These are phyloP conservation scores for Spheniscus humboldti DNA, from an alignment of 2,797 vertebrate species.

Conservation along the genomic window DNA sequence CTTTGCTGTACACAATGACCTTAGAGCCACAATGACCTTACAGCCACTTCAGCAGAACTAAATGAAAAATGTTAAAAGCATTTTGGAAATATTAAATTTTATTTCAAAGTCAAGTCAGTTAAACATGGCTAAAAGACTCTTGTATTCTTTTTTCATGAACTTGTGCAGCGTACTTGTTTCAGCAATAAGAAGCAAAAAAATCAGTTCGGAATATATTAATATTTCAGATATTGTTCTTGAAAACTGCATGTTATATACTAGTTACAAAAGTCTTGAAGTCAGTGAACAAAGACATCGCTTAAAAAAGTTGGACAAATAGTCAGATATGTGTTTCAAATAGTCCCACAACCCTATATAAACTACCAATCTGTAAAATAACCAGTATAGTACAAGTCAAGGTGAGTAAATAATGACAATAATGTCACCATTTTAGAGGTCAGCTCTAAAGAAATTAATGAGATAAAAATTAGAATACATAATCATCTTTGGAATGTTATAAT, in stretches of 20 bases:
- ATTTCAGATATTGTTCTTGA: not conserved
- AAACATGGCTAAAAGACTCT: not conserved
- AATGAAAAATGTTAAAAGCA: not conserved
- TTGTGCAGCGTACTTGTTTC: not conserved
- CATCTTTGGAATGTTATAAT: not conserved
- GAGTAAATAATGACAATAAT: not conserved
- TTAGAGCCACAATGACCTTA: not conserved
- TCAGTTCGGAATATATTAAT: not conserved
- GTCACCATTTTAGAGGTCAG: not conserved
- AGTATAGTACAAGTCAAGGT: not conserved
- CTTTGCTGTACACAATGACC: not conserved
- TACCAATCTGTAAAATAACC: not conserved
- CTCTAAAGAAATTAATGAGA: not conserved
- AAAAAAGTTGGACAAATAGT: not conserved
- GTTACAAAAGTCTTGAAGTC: not conserved
- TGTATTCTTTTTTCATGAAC: not conserved
- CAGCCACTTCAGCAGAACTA: not conserved
- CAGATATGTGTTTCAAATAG: not conserved
- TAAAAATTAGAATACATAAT: not conserved
- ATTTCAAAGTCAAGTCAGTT: not conserved
- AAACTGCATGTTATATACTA: not conserved
- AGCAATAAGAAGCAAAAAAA: not conserved
- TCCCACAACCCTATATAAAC: not conserved
- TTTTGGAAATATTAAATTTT: not conserved
- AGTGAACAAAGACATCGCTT: not conserved